These are phyloP conservation scores for Dendrolimus kikuchii DNA, from an alignment of 1,140 invertebrate genomes.

Conservation along the genomic window DNA sequence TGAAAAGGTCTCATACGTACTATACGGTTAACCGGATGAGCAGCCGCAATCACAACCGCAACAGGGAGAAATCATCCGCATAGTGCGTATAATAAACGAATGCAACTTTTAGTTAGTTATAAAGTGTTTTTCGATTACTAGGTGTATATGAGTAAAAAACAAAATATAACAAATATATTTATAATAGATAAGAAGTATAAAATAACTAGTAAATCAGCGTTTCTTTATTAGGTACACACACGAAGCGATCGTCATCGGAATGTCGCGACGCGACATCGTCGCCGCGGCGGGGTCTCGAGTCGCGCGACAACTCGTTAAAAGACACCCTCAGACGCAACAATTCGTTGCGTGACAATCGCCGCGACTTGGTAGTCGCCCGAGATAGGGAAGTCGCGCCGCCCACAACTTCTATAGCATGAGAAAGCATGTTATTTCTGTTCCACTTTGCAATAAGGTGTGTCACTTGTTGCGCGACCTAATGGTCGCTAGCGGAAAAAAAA, in stretches of 20 bases:
- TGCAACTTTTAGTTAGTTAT: too few species aligned
- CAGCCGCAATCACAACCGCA: background rate
- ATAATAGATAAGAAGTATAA: too few species aligned
- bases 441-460: too few species aligned
- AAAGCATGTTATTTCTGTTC: background rate
- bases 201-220: background rate
- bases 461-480: too few species aligned
- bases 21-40: background rate
- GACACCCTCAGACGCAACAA: conserved; percentile 53
- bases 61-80: too few species aligned
- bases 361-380: conserved; percentile 19
- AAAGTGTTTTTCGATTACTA: too few species aligned
- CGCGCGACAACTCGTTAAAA: conserved; percentile 39
- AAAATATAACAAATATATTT: too few species aligned
- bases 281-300: conserved; percentile 43
- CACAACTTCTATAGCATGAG: conserved; percentile 40
- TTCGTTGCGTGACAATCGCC: conserved; percentile 42
- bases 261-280: conserved; percentile 49
- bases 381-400: conserved; percentile 15
- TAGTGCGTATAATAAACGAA: too few species aligned
- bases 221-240: conserved; percentile 47
- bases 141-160: too few species aligned
- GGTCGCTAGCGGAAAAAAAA: too few species aligned
- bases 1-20: background rate
- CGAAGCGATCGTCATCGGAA: conserved; percentile 65